Evolutionary conservation across 1,140 invertebrate species (phyloP).

Genomic region (Agraylea sexmaculata): DNA sequence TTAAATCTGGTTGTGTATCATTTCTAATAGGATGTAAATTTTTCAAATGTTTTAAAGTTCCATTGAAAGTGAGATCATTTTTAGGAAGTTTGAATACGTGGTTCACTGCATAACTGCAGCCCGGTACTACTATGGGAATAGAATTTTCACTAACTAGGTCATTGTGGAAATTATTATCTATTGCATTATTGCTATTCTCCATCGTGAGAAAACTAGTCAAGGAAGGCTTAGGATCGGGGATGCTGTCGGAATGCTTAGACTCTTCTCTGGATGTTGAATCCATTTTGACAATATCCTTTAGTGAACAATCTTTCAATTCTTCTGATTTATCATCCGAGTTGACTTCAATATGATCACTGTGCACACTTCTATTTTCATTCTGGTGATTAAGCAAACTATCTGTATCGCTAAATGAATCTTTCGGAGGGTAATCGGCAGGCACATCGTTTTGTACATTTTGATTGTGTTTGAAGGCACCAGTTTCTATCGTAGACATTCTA

Average conservation of each 20-base stretch:
- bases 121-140: slow-evolving; percentile 25
- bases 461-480: slow-evolving; percentile 7
- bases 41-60: slow-evolving; percentile 36
- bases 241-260: background rate
- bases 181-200: slow-evolving; percentile 40
- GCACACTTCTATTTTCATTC: slow-evolving; percentile 1
- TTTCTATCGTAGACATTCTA: background rate
- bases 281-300: background rate
- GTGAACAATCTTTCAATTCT: background rate
- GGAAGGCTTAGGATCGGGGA: slow-evolving; percentile 19
- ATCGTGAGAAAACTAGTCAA: slow-evolving; percentile 32
- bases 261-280: slow-evolving; percentile 4
- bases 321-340: background rate
- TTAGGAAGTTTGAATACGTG: slow-evolving; percentile 35
- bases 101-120: slow-evolving; percentile 16
- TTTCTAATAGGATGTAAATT: slow-evolving; percentile 35
- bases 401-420: slow-evolving; percentile 8
- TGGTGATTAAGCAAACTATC: slow-evolving; percentile 5
- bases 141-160: slow-evolving; percentile 26
- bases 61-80: slow-evolving; percentile 36
- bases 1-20: too few species aligned
- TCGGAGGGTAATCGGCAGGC: slow-evolving; percentile 1
- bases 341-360: background rate
- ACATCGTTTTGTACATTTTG: slow-evolving; percentile 7
- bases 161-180: slow-evolving; percentile 27